Evolutionary conservation across 2,113 vertebrate genomes (phyloP).

Genomic region (Macroglossus sobrinus): DNA sequence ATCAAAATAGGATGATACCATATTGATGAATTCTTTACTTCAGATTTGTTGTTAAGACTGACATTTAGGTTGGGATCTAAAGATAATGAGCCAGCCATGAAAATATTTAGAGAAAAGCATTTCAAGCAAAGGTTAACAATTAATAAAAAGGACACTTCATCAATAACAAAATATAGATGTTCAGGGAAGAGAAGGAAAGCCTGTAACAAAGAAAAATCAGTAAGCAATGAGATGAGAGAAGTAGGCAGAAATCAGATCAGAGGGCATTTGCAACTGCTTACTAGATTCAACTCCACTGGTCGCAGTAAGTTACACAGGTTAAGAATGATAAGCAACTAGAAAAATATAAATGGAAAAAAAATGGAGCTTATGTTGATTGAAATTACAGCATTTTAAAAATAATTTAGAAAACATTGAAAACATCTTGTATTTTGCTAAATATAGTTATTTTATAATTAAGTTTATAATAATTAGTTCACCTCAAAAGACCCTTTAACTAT

Average conservation of each 20-base stretch:
- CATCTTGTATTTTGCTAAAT: constrained; percentile 37
- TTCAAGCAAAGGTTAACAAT: not conserved
- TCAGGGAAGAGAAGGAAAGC: not conserved
- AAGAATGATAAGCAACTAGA: constrained; percentile 49
- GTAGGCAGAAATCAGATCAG: not conserved
- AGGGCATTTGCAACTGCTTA: constrained; percentile 31
- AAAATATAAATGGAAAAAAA: constrained; percentile 21
- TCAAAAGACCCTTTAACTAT: not conserved
- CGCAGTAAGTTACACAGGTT: constrained; percentile 54
- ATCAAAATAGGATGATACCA: not conserved
- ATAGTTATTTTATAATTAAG: not conserved
- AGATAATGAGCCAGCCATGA: not conserved
- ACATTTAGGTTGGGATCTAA: not conserved
- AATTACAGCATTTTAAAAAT: constrained; percentile 30
- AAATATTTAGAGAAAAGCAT: not conserved
- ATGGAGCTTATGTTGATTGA: not conserved
- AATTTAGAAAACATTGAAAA: constrained; percentile 6
- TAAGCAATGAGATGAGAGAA: not conserved
- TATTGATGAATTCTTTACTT: not conserved
- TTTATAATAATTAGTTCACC: not conserved
- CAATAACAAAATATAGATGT: constrained; percentile 1
- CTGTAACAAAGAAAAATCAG: constrained; percentile 29
- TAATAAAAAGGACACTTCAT: constrained; percentile 15
- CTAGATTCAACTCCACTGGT: constrained; percentile 44
- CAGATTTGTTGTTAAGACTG: not conserved